These are phyloP conservation scores for Cephus nigrinus DNA, from an alignment of 2,888 invertebrate genomes.

Conservation along the genomic window DNA sequence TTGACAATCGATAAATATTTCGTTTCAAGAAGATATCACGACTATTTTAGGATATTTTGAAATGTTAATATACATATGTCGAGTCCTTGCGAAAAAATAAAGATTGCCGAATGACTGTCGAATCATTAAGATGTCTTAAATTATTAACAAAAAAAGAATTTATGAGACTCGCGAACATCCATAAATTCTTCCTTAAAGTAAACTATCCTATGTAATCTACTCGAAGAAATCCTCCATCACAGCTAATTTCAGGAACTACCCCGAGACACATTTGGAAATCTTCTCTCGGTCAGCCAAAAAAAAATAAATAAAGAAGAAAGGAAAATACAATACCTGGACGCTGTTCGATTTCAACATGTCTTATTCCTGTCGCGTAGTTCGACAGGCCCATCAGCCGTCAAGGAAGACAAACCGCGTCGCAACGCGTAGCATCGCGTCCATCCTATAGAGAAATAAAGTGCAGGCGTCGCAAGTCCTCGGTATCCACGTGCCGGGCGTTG, in stretches of 20 bases:
- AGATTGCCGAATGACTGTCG: background rate
- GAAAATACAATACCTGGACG: background rate
- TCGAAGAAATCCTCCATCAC: background rate
- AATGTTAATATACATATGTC: background rate
- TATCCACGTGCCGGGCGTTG: slow-evolving; percentile 56
- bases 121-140: background rate
- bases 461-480: slow-evolving; percentile 1
- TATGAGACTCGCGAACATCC: background rate
- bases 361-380: background rate
- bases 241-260: background rate
- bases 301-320: background rate
- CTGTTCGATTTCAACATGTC: background rate
- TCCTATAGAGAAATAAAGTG: background rate
- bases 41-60: background rate
- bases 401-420: background rate
- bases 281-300: background rate
- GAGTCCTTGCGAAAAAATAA: background rate
- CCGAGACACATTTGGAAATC: background rate
- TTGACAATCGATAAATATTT: background rate
- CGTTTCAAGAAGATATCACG: background rate
- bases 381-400: background rate
- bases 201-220: background rate
- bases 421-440: background rate
- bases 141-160: background rate
- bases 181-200: background rate